These are phyloP conservation scores for Orthosia incerta DNA, from an alignment of 2,888 invertebrate genomes.

Conservation along the genomic window DNA sequence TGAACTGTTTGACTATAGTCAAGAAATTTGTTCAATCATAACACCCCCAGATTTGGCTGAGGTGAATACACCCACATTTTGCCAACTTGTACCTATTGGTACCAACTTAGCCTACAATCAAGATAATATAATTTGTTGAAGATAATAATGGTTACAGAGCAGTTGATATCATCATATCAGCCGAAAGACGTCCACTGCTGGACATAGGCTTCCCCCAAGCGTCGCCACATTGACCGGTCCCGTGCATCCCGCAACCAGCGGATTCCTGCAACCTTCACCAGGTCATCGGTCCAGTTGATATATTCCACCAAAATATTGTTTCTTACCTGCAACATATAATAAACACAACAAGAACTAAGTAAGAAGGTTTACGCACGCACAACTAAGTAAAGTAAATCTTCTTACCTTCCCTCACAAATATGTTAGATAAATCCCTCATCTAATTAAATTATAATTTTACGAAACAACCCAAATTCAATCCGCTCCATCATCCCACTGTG, in stretches of 20 bases:
- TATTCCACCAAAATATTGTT: background rate
- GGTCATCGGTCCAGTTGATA: too few species aligned
- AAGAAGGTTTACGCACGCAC: slow-evolving; percentile 36
- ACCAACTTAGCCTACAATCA: background rate
- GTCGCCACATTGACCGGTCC: too few species aligned
- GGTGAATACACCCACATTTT: background rate
- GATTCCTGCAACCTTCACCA: too few species aligned
- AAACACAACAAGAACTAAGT: slow-evolving; percentile 12
- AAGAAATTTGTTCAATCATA: too few species aligned
- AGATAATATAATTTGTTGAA: background rate
- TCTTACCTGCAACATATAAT: background rate
- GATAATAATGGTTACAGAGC: background rate
- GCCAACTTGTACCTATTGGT: background rate
- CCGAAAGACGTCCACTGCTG: too few species aligned
- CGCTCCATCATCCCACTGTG: slow-evolving; percentile 39
- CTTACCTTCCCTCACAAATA: slow-evolving; percentile 31
- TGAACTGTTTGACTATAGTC: too few species aligned
- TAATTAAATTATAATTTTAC: slow-evolving; percentile 53
- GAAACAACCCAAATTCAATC: slow-evolving; percentile 37
- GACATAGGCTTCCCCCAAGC: too few species aligned
- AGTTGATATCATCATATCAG: too few species aligned
- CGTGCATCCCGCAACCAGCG: too few species aligned
- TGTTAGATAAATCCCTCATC: slow-evolving; percentile 39
- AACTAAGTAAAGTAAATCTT: slow-evolving; percentile 28
- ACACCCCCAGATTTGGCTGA: background rate